Evolutionary conservation across 2,888 invertebrate genomes (phyloP), one percentile per base, ranked within the genome.

Genomic region (Drosophila falleni): DNA sequence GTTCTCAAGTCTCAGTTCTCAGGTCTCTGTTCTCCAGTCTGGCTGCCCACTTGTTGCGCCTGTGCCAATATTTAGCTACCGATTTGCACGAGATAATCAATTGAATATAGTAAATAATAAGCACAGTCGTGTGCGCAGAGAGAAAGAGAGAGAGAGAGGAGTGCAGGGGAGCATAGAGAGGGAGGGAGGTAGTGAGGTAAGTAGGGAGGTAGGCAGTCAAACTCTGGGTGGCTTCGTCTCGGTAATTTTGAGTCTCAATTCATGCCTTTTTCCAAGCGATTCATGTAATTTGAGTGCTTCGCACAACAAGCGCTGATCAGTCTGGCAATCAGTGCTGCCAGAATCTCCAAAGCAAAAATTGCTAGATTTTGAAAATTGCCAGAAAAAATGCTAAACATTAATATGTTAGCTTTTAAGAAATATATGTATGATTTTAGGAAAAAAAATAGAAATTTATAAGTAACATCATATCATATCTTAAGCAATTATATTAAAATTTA

Each of bases 31-130:
- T 37, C 60, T 54, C 15, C 10, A 41, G 59, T 46, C 55, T 37
- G 53, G 74, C 70, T 84, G 86, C 86, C 82, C 88, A 83, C 82
- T 88, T 86, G 83, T 74, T 86, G 88, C 69, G 78, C 56, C 83
- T 86, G 74, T 80, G 86, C 66, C 81, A 87, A 84, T 78, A 89
- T 78, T 84, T 87, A 81, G 84, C 89, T 84, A 81, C 84, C 84
- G 84, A 89, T 85, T 89, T 79, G 84, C 84, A 71, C 73, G 56
- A 87, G 84, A 85, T 85, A 89, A 85, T 85, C 84, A 85, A 85
- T 85, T 81, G 84, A 79, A 87, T 89, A 87, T 87, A 71, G 76
- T 70, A 81, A 84, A 83, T 84, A 84, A 89, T 83, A 89, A 83
- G 83, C 33, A 35, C 19, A 58, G 63, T 31, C 19, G 29, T 11